Base-by-base conservation (phyloP, 2,113 vertebrate genomes). In the Craseonycteris thonglongyai region DNA sequence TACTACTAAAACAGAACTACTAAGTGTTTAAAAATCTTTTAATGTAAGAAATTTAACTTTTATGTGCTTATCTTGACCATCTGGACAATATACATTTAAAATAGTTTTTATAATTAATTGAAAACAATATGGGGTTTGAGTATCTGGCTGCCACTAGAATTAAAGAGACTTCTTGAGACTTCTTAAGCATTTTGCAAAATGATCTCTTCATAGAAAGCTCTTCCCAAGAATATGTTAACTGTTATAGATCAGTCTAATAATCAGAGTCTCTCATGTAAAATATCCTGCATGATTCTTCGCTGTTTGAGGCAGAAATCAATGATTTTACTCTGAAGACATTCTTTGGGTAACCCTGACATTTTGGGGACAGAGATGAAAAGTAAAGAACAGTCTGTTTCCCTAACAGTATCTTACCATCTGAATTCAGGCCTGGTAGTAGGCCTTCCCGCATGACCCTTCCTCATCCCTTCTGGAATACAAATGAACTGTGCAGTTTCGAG, bases 181-280 rank as follows among this genome's bases (percentile, higher is more conserved):
- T 93, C 47, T 71, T 58, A 51, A 68, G 24, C 68, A 56, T 59
- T 72, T 63, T 85, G 45, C 58, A 69, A 65, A 96, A 86, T 79
- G 78, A 54, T 59, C 19, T 90, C 38, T 59, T 22, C 51, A 45
- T 69, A 22, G n/a, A 72, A 83, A 94, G 45, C 8, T 59, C 49
- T 28, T 66, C 63, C 75, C 84, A 49, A 96, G 58, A 91, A 35
- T 45, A 54, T 95, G 72, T 94, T 98, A 96, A 97, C 95, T 88
- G n/a, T 85, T 92, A 61, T 42, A 81, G 75, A 92, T 85, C 81
- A 84, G 76, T 96, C 91, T 97, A 91, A 97, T 95, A 90, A 72
- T 96, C 93, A 97, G 83, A 76, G 71, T 88, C 76, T 89, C n/a
- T 82, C 61, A 14, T 63, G 22, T 93, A 58, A 90, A 95, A 75